Conservation (phyloP, 2,888 invertebrate species). For the Lasioglossum lativentre region DNA sequence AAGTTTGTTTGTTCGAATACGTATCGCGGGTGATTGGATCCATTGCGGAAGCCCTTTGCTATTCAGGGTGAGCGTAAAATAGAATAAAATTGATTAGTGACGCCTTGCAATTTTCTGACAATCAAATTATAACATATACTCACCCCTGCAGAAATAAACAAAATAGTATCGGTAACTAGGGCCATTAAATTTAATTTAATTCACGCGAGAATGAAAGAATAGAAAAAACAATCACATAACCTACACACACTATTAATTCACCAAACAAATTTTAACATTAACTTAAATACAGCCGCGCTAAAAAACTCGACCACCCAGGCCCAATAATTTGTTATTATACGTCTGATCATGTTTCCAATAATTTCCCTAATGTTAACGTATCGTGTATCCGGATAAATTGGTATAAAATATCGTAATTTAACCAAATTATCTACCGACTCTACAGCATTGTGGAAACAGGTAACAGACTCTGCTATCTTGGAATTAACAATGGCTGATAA, state of each 20-base stretch:
- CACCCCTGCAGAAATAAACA: background rate
- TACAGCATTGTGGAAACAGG: background rate
- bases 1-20: background rate
- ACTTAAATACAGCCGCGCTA: too few relatives aligned
- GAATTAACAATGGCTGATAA: background rate
- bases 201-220: too few relatives aligned
- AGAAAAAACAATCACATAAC: too few relatives aligned
- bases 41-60: background rate
- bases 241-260: too few relatives aligned
- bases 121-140: background rate
- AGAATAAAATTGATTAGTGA: constrained; percentile 6
- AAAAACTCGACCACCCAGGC: background rate
- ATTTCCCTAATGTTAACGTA: background rate
- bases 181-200: too few relatives aligned
- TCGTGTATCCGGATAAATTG: background rate
- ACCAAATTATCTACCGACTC: background rate
- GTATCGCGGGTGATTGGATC: background rate
- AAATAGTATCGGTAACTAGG: too few relatives aligned
- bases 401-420: background rate
- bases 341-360: background rate
- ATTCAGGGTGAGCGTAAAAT: background rate
- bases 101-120: background rate
- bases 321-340: background rate
- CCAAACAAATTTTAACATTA: too few relatives aligned
- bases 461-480: background rate